Percentiles rank a stretch among this genome's conserved stretches.
phyloP scores from a whole-genome alignment of 2,888 invertebrate genomes.

The Amphimallon solstitiale region DNA sequence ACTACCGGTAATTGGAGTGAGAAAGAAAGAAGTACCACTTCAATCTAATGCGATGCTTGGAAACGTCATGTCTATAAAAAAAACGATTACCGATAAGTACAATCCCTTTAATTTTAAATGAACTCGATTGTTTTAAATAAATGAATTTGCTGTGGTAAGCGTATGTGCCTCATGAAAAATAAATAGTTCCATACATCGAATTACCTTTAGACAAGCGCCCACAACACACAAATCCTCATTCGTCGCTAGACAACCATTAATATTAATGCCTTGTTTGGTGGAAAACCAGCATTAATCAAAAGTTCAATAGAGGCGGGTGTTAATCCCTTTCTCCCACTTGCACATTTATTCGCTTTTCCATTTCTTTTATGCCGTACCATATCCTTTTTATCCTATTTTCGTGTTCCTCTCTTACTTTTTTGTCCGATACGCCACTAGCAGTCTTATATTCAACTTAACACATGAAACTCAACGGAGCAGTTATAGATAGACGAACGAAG shows the following conservation, averaged over 20 bases:
- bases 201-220: constrained; percentile 5
- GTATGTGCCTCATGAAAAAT: constrained; percentile 12
- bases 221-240: constrained; percentile 6
- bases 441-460: background rate
- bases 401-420: background rate
- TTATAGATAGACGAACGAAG: constrained; percentile 4
- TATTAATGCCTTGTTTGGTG: constrained; percentile 16
- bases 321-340: background rate
- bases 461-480: constrained; percentile 10
- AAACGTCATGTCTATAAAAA: background rate
- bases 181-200: constrained; percentile 3
- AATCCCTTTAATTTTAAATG: constrained; percentile 13
- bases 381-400: too few relatives aligned
- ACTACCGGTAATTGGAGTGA: too few relatives aligned
- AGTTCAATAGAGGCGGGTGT: background rate
- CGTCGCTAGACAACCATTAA: constrained; percentile 4
- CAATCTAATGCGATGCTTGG: too few relatives aligned
- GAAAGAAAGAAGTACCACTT: too few relatives aligned
- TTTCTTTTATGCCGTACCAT: too few relatives aligned
- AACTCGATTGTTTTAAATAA: constrained; percentile 21
- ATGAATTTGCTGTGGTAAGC: background rate
- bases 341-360: too few relatives aligned
- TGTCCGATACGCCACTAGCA: background rate
- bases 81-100: constrained; percentile 2
- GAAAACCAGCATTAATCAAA: constrained; percentile 9